Base-by-base conservation (phyloP, 2,888 invertebrate species). In the Peribatodes rhomboidaria region DNA sequence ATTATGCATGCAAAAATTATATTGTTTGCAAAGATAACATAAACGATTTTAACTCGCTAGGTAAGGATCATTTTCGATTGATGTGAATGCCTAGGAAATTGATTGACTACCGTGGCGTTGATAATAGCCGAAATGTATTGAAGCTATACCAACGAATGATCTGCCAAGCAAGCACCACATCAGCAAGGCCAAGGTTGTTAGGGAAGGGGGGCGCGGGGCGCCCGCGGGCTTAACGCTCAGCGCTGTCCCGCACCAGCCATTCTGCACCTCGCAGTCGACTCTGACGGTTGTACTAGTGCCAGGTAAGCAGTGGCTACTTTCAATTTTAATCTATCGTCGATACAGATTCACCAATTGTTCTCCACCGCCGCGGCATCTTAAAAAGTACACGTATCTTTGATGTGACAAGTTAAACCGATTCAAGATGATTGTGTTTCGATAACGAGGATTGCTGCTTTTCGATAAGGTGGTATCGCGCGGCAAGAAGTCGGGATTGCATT, bases 221-320 rank as follows among this genome's bases (percentile, higher is more conserved):
- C 68, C 76, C 82, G 82, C 86, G 85, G 87, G 90, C 91, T 89
- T 89, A 90, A 90, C 90, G 92, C 83, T 87, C 87, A 81, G 90
- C 90, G 90, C 92, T 86, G 86, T 88, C 88, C 89, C 88, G 83
- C 87, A 82, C 83, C 81, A 85, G 87, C 86, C 93, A 94, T 93
- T 94, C 93, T 92, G 88, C 93, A 92, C 92, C 92, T 91, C 89
- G 93, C 92, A 93, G 93, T 92, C 90, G 92, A 89, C 90, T 91
- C 86, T 89, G 85, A 92, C 92, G 92, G 93, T 93, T 92, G 93
- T 93, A 82, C 90, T 86, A 92, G 91, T 86, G 88, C 85, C 90
- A 93, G 93, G 93, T 93, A 93, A 93, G 93, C 90, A 85, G 90
- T 88, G 89, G 86, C 85, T 82, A 81, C 79, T 86, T 82, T 73